Evolutionary conservation across 2,113 vertebrate genomes (phyloP).

Genomic region (Toxotes chatareus): DNA sequence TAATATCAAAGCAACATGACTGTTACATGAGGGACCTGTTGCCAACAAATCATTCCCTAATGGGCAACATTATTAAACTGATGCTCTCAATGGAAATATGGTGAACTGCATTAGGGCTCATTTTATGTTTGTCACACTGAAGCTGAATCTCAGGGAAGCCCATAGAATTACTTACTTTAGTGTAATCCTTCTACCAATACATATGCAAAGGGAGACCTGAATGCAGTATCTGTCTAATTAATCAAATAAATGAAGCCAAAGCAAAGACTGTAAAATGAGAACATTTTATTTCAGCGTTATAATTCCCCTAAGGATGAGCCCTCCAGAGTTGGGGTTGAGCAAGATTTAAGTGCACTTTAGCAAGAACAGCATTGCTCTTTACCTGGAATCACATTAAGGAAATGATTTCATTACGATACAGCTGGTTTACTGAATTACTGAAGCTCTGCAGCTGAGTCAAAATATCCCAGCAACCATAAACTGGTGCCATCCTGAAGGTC

Average conservation of each 20-base stretch:
- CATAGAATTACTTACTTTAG: background rate
- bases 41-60: background rate
- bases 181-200: background rate
- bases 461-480: slow-evolving; percentile 26
- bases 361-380: background rate
- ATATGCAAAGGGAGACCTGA: background rate
- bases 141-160: background rate
- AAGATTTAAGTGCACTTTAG: slow-evolving; percentile 4
- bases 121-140: background rate
- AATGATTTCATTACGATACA: slow-evolving; percentile 41
- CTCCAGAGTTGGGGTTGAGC: background rate
- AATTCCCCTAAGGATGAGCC: background rate
- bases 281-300: background rate
- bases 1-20: too few species aligned
- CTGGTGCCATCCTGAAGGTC: slow-evolving; percentile 3
- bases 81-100: background rate
- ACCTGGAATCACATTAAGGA: slow-evolving; percentile 28
- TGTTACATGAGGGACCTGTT: background rate
- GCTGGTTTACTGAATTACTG: background rate
- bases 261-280: background rate
- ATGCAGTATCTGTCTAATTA: background rate
- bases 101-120: background rate
- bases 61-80: background rate
- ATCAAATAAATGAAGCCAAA: background rate
- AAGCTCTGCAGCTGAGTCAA: background rate